Base-by-base conservation (phyloP, 1,140 invertebrate genomes). In the Zaprionus camerounensis region DNA sequence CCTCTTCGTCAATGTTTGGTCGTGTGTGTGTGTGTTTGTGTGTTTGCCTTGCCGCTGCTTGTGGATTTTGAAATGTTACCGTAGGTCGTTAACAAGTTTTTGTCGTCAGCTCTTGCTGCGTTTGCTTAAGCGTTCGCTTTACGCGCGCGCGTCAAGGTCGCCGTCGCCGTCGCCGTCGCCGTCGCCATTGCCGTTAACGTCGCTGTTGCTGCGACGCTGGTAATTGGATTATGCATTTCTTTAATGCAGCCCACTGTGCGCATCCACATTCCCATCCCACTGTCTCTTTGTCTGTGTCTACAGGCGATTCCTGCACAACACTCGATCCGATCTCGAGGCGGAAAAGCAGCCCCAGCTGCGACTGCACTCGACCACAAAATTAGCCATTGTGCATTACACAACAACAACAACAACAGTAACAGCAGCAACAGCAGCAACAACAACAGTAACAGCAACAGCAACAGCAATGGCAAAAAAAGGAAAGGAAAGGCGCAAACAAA, bases 61-160 rank as follows among this genome's bases (percentile, higher is more conserved):
- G 41, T 46, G 46, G 24, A 71, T 84, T 84, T 80, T 77, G 76
- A 80, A 86, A 82, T 82, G 77, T 86, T 82, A 77, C 74, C 77
- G 77, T 87, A 82, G 77, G 82, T 86, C 82, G 73, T 80, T 75
- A 82, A 87, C 74, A 73, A 87, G 82, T 85, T 85, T 28, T 31
- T 22, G 55, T 56, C 26, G 71, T 65, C 55, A n/a, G 38, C 74
- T 71, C 66, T 65, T 66, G 72, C 67, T 76, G 61, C 79, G 41
- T 70, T 44, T 74, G 59, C 46, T 22, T 72, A 53, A 31, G 38
- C 34, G 44, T 67, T 56, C 26, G 41, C 62, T 38, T 65, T 65
- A 44, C 31, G 46, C 57, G 34, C 49, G 26, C 31, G 53, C 58
- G 28, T 65, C 69, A 71, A 71, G 62, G 64, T 67, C 63, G 66